Evolutionary conservation across 2,797 vertebrate genomes (phyloP), one percentile per base, ranked within the genome.

Genomic region (Dendrocincla tyrannina): DNA sequence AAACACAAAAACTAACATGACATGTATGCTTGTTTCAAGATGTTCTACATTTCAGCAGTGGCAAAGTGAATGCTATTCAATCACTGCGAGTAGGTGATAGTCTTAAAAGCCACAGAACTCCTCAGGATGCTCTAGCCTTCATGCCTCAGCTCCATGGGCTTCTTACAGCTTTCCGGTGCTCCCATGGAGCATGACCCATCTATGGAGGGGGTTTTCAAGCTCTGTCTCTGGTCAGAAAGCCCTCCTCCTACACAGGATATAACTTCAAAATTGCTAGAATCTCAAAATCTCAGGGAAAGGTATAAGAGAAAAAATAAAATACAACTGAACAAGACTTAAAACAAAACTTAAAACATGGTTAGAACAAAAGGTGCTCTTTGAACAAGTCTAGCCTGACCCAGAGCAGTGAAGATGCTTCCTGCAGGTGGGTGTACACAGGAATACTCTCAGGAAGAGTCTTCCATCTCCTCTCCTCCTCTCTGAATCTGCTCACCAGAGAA

Each of bases 31-130:
- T 95, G 93, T 93, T 91, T 95, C 81, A 88, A 93, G 93, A 95
- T 93, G 89, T 94, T 97, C 88, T 92, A 94, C 78, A 88, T 96
- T 95, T 96, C 89, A 89, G 91, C 75, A 89, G 77, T 46, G 58
- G 93, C 50, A 87, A 85, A 93, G 63, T 53, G 82, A 95, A 90
- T 60, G 62, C 64, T 89, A 83, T 91, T 96, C 94, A 94, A 88
- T 93, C 92, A 87, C 76, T 10, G 47, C 0, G 9, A 84, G 74
- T 56, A 91, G 76, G 33, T 78, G 74, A 95, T 59, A 87, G 56
- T 93, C 64, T 92, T 82, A 94, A 89, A 89, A 94, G 92, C 35
- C 73, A 85, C 58, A 92, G 88, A 93, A 85, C 64, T 95, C 83
- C 72, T 72, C 89, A 81, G 92, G 80, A 91, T 81, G 83, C 58